Evolutionary conservation across 2,113 vertebrate genomes (phyloP).

Genomic region (Gyps fulvus): DNA sequence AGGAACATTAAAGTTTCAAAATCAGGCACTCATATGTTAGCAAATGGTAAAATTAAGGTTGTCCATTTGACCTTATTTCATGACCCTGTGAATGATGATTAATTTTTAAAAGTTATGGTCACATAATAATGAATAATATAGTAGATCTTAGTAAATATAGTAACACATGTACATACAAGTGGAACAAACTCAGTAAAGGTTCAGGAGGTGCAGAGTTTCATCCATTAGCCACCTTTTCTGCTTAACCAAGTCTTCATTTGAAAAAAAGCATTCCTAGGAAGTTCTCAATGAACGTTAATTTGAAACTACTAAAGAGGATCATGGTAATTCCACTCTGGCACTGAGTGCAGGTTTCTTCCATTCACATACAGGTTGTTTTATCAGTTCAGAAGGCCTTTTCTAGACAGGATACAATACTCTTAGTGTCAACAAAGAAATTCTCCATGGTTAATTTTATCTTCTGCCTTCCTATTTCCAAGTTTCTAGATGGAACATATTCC

Average conservation of each 20-base stretch:
- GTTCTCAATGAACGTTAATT: neutral
- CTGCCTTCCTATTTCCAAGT: neutral
- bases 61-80: neutral
- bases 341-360: neutral
- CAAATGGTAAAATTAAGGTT: neutral
- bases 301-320: neutral
- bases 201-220: neutral
- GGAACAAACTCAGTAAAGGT: neutral
- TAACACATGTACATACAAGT: neutral
- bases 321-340: neutral
- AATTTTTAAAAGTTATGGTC: neutral
- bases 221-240: neutral
- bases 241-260: neutral
- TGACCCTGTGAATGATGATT: neutral
- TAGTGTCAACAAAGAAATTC: neutral
- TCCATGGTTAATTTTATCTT: neutral
- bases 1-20: neutral
- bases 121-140: neutral
- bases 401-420: neutral
- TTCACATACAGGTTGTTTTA: neutral
- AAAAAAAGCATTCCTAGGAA: neutral
- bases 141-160: neutral
- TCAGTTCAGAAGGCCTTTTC: neutral
- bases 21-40: neutral
- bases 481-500: neutral